Evolutionary conservation across 2,113 vertebrate genomes (phyloP).

Genomic region (Eupsittula cactorum): DNA sequence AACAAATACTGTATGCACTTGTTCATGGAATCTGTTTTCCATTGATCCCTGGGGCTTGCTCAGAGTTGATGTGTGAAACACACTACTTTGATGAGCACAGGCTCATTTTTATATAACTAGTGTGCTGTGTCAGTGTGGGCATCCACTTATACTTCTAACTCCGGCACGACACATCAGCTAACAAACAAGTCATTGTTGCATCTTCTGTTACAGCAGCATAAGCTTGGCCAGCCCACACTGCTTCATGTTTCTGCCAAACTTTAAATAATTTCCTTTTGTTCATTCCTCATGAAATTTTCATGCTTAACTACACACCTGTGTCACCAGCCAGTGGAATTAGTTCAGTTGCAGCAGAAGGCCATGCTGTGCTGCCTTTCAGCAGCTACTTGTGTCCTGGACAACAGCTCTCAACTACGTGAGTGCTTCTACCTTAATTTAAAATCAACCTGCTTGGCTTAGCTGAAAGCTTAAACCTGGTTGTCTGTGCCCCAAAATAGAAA

Average conservation of each 20-base stretch:
- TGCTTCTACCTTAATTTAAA: neutral
- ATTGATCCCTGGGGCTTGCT: neutral
- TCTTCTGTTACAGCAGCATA: neutral
- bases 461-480: neutral
- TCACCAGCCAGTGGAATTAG: neutral
- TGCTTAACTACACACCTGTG: neutral
- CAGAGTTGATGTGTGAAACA: neutral
- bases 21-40: neutral
- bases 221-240: neutral
- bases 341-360: neutral
- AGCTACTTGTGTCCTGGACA: neutral
- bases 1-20: neutral
- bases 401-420: neutral
- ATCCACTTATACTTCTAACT: neutral
- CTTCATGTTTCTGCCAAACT: neutral
- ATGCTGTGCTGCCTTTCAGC: neutral
- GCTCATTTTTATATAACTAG: neutral
- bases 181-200: neutral
- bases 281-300: neutral
- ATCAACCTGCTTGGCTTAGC: neutral
- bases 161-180: neutral
- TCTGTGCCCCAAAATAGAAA: neutral
- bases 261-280: neutral
- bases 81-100: neutral
- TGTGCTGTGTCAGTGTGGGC: neutral